Conservation (phyloP, 2,113 vertebrate genomes). For the Todiramphus chloris region DNA sequence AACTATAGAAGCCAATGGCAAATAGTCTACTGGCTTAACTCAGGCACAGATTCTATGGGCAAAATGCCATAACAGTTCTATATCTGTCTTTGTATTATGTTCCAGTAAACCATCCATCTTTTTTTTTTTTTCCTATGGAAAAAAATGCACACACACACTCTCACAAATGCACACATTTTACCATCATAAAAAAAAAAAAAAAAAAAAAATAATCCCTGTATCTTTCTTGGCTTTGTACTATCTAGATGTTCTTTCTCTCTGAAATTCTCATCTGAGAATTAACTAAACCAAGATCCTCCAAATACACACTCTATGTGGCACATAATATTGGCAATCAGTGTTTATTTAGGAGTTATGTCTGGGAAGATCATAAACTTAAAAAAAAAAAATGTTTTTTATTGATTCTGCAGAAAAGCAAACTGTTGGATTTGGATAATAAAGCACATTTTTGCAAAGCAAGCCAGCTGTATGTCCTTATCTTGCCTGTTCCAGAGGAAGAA, state of each 20-base stretch:
- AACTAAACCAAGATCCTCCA: neutral
- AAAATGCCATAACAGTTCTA: neutral
- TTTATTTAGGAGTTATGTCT: neutral
- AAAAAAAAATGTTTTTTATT: neutral
- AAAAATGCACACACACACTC: neutral
- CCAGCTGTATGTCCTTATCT: neutral
- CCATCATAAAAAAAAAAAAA: neutral
- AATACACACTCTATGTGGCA: neutral
- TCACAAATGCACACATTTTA: neutral
- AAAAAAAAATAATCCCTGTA: neutral
- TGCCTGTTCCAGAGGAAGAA: constrained; percentile 22
- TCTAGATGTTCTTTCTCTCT: neutral
- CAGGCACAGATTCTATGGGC: neutral
- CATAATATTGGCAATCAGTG: neutral
- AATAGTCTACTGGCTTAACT: neutral
- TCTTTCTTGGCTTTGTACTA: neutral
- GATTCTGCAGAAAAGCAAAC: constrained; percentile 4
- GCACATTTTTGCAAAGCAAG: neutral
- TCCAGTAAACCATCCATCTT: neutral
- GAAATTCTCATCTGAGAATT: neutral
- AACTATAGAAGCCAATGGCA: neutral
- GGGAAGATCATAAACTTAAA: neutral
- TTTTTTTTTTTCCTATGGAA: neutral
- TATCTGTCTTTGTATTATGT: neutral
- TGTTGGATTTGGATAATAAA: neutral